Evolutionary conservation across 2,113 vertebrate genomes (phyloP), one percentile per base, ranked within the genome.

Genomic region (Ellobius talpinus): DNA sequence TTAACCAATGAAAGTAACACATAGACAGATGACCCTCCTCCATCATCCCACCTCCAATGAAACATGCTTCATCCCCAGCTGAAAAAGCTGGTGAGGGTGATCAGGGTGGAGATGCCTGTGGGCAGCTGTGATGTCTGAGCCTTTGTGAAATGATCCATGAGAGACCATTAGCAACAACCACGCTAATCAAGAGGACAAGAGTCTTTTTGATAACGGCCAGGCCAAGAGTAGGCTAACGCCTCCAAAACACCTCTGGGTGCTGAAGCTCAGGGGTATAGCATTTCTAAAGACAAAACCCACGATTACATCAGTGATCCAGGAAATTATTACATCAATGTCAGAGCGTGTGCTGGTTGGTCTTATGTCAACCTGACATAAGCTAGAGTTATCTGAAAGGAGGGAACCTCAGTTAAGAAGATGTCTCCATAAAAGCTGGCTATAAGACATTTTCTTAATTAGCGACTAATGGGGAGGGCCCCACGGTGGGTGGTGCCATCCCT

Each of bases 31-130:
- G n/a, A n/a, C n/a, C n/a, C n/a, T n/a, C n/a, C n/a, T n/a, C n/a
- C n/a, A n/a, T n/a, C n/a, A n/a, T n/a, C 58, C 50, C 5, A 14
- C 58, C 42, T 36, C 4, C 77, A 29, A 6, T 16, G 31, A 55
- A 39, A 42, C 19, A 50, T 1, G 1, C 31, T n/a, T 65, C 8
- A 58, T 50, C 39, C 31, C 36, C 66, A 4, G 26, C 5, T 4
- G 29, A 39, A 50, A 84, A 70, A 33, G 33, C 16, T 77, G 63
- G 76, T 19, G 36, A 52, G 5, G 36, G 42, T 1, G 47, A 70
- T 1, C 7, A 1, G 0, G 0, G 23, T 14, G 45, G 19, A 42
- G 61, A 47, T 4, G 0, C 31, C 1, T 0, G 0, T 0, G 72
- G 52, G 61, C 0, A 6, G 31, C 89, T 14, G 13, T 11, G 3